Conservation (phyloP, 1,140 invertebrate genomes). For the Thaumatotibia leucotreta region DNA sequence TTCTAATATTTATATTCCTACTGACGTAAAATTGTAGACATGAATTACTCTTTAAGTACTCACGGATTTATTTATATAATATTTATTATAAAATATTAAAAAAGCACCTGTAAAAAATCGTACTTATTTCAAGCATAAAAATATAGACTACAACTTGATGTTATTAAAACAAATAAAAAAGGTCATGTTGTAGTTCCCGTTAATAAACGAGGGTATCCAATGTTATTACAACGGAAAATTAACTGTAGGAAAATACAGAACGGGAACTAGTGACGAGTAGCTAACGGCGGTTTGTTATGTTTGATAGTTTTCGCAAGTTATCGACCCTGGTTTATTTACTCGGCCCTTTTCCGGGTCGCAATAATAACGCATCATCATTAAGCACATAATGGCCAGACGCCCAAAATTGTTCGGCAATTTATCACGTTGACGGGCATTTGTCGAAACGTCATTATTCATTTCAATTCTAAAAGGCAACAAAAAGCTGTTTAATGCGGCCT, state of each 20-base stretch:
- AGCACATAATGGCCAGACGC: slow-evolving; percentile 17
- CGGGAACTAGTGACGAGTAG: not conserved
- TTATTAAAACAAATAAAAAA: not conserved
- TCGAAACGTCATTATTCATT: slow-evolving; percentile 35
- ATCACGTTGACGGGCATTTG: slow-evolving; percentile 34
- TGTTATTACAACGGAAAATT: not conserved
- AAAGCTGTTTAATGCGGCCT: slow-evolving; percentile 20
- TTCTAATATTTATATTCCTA: no score
- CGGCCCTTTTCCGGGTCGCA: slow-evolving; percentile 12
- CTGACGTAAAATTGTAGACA: no score
- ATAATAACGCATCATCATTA: slow-evolving; percentile 23
- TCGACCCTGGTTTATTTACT: not conserved
- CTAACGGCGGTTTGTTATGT: no score
- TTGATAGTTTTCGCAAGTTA: slow-evolving; percentile 6
- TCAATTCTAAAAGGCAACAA: slow-evolving; percentile 23
- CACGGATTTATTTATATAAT: no score
- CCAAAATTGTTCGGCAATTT: slow-evolving; percentile 41
- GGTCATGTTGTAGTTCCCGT: not conserved
- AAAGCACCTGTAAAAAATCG: no score
- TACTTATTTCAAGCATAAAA: no score
- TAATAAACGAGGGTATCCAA: not conserved
- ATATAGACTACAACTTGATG: no score
- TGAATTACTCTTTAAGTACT: no score
- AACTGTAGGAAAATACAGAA: not conserved
- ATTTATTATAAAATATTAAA: no score